phyloP scores from a whole-genome alignment of 2,888 invertebrate species.

The Apantesis nais region DNA sequence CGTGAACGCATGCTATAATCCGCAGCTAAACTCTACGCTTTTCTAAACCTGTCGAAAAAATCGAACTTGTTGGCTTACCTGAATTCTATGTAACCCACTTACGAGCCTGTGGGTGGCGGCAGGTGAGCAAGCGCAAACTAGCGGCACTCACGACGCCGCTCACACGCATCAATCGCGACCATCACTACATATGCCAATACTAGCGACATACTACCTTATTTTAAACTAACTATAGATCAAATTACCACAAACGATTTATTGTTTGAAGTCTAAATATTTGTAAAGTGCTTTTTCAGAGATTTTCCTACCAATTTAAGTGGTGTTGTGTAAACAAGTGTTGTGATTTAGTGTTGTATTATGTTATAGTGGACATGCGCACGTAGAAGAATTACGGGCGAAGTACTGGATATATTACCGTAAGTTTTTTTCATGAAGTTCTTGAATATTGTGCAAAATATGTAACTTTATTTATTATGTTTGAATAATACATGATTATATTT shows the following conservation, averaged over 20 bases:
- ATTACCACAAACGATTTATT: slow-evolving; percentile 19
- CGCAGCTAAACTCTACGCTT: slow-evolving; percentile 1
- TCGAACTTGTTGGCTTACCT: slow-evolving; percentile 49
- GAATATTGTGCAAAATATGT: neutral
- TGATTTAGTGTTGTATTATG: slow-evolving; percentile 42
- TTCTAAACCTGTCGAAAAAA: slow-evolving; percentile 26
- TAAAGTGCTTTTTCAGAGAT: slow-evolving; percentile 31
- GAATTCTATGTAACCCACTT: slow-evolving; percentile 70
- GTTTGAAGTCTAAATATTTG: slow-evolving; percentile 21
- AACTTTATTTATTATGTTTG: neutral
- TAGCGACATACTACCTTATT: slow-evolving; percentile 53
- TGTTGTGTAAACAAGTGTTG: slow-evolving; percentile 46
- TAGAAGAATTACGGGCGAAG: neutral
- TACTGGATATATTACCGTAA: slow-evolving; percentile 37
- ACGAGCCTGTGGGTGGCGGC: slow-evolving; percentile 50
- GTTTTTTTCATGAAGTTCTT: slow-evolving; percentile 15
- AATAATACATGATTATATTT: neutral
- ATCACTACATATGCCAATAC: slow-evolving; percentile 20
- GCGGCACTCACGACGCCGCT: slow-evolving; percentile 67
- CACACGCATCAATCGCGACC: slow-evolving; percentile 66
- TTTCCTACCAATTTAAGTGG: slow-evolving; percentile 26
- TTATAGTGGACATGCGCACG: slow-evolving; percentile 21
- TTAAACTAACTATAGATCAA: slow-evolving; percentile 24
- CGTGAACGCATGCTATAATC: neutral
- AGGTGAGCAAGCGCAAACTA: slow-evolving; percentile 74